Evolutionary conservation across 1,140 invertebrate species (phyloP).

Genomic region (Limonius californicus): DNA sequence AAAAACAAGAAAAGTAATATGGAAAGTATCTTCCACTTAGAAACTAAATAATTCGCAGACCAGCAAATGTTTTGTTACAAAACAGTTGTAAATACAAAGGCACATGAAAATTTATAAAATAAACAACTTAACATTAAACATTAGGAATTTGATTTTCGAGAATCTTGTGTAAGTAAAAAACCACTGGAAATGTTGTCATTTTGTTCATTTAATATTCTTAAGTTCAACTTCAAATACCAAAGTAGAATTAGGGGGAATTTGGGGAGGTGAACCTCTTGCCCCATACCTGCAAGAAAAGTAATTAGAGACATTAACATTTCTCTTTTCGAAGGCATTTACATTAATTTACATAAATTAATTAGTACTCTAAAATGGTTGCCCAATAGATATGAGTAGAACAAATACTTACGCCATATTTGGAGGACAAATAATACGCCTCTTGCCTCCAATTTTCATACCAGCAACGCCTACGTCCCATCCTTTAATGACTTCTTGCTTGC

Average conservation of each 20-base stretch:
- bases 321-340: too few relatives aligned
- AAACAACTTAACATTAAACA: too few relatives aligned
- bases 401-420: slow-evolving; percentile 74
- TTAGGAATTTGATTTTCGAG: too few relatives aligned
- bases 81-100: too few relatives aligned
- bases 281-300: slow-evolving; percentile 70
- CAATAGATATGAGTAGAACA: slow-evolving; percentile 12
- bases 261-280: slow-evolving; percentile 70
- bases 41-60: too few relatives aligned
- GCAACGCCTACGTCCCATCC: slow-evolving; percentile 86
- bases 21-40: too few relatives aligned
- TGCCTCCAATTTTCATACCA: slow-evolving; percentile 92
- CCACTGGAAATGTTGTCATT: too few relatives aligned
- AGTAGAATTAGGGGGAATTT: slow-evolving; percentile 79
- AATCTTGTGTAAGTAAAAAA: too few relatives aligned
- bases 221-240: slow-evolving; percentile 86
- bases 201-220: slow-evolving; percentile 71
- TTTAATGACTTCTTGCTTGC: slow-evolving; percentile 81
- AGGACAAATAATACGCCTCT: slow-evolving; percentile 79
- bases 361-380: background rate
- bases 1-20: too few relatives aligned
- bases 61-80: too few relatives aligned
- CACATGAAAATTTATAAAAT: too few relatives aligned
- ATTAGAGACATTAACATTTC: background rate
- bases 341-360: too few relatives aligned